phyloP scores from a whole-genome alignment of 2,888 invertebrate species.

The Teinopalpus imperialis region DNA sequence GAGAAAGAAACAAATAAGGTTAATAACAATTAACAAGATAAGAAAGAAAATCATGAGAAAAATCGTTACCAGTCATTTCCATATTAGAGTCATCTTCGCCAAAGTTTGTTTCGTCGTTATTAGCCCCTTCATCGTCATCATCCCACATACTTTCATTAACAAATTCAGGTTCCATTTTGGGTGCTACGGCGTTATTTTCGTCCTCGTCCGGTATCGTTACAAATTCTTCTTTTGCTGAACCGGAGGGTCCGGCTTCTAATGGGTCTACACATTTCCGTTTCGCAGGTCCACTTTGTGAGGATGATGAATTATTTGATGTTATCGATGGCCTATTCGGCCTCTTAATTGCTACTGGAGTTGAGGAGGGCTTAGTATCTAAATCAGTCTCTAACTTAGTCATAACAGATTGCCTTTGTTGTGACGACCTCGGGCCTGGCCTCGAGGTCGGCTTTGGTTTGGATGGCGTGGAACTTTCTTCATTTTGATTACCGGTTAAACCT shows the following conservation, averaged over 20 bases:
- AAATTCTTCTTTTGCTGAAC: constrained; percentile 78
- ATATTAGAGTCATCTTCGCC: constrained; percentile 86
- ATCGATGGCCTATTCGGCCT: constrained; percentile 85
- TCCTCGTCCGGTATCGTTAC: constrained; percentile 79
- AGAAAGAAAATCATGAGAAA: background rate
- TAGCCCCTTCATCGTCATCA: constrained; percentile 83
- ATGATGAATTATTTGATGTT: constrained; percentile 82
- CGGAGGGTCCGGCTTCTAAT: constrained; percentile 83
- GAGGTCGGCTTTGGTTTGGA: constrained; percentile 82
- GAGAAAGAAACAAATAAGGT: constrained; percentile 18
- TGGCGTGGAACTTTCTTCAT: constrained; percentile 81
- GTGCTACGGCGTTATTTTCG: constrained; percentile 82
- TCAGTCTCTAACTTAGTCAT: constrained; percentile 84
- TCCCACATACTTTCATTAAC: constrained; percentile 83
- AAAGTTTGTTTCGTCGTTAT: constrained; percentile 84
- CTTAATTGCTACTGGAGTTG: constrained; percentile 83
- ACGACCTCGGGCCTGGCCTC: constrained; percentile 84
- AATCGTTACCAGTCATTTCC: constrained; percentile 79
- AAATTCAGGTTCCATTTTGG: constrained; percentile 86
- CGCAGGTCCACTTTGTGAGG: constrained; percentile 81
- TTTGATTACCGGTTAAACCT: constrained; percentile 85
- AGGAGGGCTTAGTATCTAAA: constrained; percentile 84
- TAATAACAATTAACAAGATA: background rate
- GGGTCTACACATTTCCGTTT: constrained; percentile 83
- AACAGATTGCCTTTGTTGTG: constrained; percentile 83